Conservation (phyloP, 2,113 vertebrate genomes). For the Peromyscus leucopus region DNA sequence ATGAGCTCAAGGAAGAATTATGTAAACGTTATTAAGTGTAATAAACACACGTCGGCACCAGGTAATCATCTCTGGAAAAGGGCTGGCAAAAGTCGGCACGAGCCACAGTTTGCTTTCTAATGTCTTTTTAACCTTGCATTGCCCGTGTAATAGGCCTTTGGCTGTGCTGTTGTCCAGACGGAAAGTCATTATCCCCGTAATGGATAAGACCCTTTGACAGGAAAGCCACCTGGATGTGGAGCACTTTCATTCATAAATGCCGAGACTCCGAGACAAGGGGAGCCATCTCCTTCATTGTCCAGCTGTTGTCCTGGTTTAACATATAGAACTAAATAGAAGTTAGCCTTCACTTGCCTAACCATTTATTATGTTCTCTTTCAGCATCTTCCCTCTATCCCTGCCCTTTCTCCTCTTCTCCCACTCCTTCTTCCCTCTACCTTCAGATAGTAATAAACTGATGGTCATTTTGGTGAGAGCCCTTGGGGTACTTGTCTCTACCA, state of each 20-base stretch:
- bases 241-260: conserved; percentile 85
- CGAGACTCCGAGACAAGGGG: conserved; percentile 73
- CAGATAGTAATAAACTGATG: not conserved
- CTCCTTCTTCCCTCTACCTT: not conserved
- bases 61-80: conserved; percentile 84
- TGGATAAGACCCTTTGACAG: conserved; percentile 86
- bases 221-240: conserved; percentile 83
- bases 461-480: too few species aligned
- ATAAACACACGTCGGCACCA: conserved; percentile 87
- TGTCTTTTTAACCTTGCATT: conserved; percentile 89
- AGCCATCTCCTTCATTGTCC: conserved; percentile 84
- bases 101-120: conserved; percentile 84
- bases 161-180: conserved; percentile 83
- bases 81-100: conserved; percentile 82
- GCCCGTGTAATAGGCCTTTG: conserved; percentile 86
- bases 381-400: not conserved
- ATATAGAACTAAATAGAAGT: not conserved
- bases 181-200: conserved; percentile 89
- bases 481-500: not conserved
- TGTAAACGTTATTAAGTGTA: conserved; percentile 90
- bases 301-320: conserved; percentile 78
- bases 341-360: conserved; percentile 68
- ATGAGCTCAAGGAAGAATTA: conserved; percentile 87
- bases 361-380: conserved; percentile 37
- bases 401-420: not conserved